These are phyloP conservation scores for Chelidonichthys spinosus DNA, from an alignment of 2,797 vertebrate species.

Conservation along the genomic window DNA sequence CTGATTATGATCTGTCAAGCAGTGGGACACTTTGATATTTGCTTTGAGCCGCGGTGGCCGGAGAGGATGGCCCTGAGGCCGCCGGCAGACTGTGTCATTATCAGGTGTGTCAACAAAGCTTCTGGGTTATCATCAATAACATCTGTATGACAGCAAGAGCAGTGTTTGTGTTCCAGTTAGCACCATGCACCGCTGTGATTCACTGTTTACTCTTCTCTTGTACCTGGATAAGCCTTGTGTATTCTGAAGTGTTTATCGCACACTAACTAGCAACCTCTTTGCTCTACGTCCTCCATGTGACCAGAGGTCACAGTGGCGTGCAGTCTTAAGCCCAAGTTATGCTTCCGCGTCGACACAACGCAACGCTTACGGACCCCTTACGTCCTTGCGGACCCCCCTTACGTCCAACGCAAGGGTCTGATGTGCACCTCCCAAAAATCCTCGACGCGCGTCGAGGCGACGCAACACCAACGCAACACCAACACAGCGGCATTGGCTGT, in stretches of 20 bases:
- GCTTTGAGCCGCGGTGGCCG: constrained; percentile 63
- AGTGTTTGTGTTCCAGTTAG: constrained; percentile 54
- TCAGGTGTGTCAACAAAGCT: constrained; percentile 70
- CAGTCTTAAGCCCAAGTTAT: too few species aligned
- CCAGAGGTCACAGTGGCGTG: too few species aligned
- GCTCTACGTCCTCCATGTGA: not conserved
- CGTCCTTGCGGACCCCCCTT: too few species aligned
- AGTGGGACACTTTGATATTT: constrained; percentile 66
- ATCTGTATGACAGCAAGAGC: constrained; percentile 59
- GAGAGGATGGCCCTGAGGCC: constrained; percentile 56
- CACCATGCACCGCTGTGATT: constrained; percentile 39
- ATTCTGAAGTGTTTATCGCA: constrained; percentile 59
- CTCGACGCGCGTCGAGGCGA: too few species aligned
- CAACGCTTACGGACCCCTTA: too few species aligned
- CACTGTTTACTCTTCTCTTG: constrained; percentile 56
- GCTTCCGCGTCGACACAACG: too few species aligned
- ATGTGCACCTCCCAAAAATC: too few species aligned
- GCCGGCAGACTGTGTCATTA: constrained; percentile 66
- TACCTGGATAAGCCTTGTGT: constrained; percentile 46
- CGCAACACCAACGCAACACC: too few species aligned
- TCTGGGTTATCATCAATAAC: constrained; percentile 71
- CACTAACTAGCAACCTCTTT: constrained; percentile 8
- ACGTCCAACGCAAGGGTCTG: too few species aligned
- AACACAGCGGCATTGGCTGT: too few species aligned
- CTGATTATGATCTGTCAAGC: constrained; percentile 69